Evolutionary conservation across 1,140 invertebrate genomes (phyloP).

Genomic region (Calephelis virginiensis): DNA sequence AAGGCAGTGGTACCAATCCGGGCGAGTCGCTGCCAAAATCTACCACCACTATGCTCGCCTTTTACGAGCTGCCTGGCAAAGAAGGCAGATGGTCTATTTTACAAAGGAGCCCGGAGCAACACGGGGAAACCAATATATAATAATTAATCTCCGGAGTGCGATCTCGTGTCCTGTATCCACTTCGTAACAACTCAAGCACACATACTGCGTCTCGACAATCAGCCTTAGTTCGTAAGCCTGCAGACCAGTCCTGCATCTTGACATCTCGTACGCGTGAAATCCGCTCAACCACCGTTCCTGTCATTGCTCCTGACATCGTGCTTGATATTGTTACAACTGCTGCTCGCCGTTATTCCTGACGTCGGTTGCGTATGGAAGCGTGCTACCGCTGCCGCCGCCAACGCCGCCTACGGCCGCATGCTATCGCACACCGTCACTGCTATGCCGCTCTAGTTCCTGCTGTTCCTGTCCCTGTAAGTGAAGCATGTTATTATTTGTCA

Average conservation of each 20-base stretch:
- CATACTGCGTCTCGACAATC: conserved; percentile 1
- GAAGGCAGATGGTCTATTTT: no score
- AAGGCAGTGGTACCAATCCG: no score
- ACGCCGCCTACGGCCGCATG: no score
- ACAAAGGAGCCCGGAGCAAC: no score
- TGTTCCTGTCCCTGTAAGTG: conserved; percentile 18
- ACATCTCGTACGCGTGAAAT: not conserved
- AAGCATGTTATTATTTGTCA: conserved; percentile 17
- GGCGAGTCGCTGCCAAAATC: no score
- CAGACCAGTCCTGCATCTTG: not conserved
- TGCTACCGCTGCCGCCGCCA: no score
- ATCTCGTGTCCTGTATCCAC: not conserved
- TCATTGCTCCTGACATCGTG: no score
- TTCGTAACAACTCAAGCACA: conserved; percentile 1
- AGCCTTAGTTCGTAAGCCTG: conserved; percentile 6
- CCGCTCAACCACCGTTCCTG: not conserved
- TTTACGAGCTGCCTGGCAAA: no score
- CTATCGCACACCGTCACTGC: not conserved
- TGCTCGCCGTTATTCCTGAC: not conserved
- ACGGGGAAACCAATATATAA: no score
- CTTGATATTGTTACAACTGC: not conserved
- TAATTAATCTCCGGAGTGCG: conserved; percentile 2
- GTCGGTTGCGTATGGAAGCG: no score
- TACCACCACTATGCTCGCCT: no score
- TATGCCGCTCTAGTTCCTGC: conserved; percentile 9